These are phyloP conservation scores for Bucorvus abyssinicus DNA, from an alignment of 2,797 vertebrate genomes.

Conservation along the genomic window DNA sequence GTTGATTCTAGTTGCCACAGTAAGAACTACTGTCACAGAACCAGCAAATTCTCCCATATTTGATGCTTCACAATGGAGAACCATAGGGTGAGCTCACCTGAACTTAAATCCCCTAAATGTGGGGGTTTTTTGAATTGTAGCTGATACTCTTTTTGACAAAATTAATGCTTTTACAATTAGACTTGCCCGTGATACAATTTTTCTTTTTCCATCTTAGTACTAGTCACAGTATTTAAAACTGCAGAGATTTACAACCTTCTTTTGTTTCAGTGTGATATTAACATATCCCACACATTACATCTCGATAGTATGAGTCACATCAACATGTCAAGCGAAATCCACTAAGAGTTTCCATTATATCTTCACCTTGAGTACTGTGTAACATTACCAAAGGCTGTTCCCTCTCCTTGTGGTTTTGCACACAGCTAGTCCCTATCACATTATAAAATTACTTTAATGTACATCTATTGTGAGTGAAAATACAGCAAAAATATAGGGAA, in stretches of 20 bases:
- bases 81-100: neutral
- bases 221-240: slow-evolving; percentile 8
- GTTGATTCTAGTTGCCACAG: neutral
- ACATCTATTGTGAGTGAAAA: neutral
- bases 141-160: neutral
- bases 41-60: neutral
- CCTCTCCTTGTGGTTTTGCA: neutral
- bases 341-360: neutral
- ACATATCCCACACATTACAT: neutral
- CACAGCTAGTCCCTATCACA: neutral
- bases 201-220: slow-evolving; percentile 2
- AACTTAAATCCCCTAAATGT: neutral
- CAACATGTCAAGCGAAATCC: neutral
- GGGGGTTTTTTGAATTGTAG: neutral
- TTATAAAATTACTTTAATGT: neutral
- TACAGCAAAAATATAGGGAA: neutral
- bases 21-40: neutral
- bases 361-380: neutral
- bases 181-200: slow-evolving; percentile 5
- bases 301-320: neutral
- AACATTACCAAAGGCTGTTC: neutral
- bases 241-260: neutral
- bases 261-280: slow-evolving; percentile 18
- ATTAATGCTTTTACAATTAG: neutral
- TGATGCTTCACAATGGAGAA: neutral